Base-by-base conservation (phyloP, 2,888 invertebrate genomes). In the Cephus runcator region DNA sequence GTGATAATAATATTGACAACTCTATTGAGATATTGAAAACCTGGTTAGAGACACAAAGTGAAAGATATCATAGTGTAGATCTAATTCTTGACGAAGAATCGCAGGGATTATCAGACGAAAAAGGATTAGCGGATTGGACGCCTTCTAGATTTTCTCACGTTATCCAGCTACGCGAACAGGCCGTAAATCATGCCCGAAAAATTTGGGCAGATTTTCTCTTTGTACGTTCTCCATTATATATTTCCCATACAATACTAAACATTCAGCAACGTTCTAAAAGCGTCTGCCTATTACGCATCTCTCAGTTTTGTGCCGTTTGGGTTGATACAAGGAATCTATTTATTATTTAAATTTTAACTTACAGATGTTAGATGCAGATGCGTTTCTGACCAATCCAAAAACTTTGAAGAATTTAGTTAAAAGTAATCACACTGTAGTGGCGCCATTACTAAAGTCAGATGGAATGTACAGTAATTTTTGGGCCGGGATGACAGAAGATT, bases 401-500 rank as follows among this genome's bases (percentile, higher is more conserved):
- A 93, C 95, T 0, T 90, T 98, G 0, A 93, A 93, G 79, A 87
- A 92, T 75, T 92, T 98, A 34, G 93, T 97, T 0, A 87, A 89
- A 0, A 94, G 95, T 83, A 92, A 94, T 69, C 87, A 94, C 23
- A 93, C 94, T 4, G 93, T 98, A 12, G 94, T 95, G 4, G 96
- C 98, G 0, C 98, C 99, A 0, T 95, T 98, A 95, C 92, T 99
- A 40, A 93, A 95, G 77, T 97, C 98, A 0, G 96, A 97, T 80
- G 96, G 97, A 23, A 91, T 96, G 69, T 99, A 98, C 91, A 97
- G 98, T 31, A 99, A 99, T 91, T 99, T 97, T 92, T 99, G 99
- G 99, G 96, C 96, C 85, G 98, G 96, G 4, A 98, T 99, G 97
- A 95, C 96, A 0, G 93, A 94, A 0, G 94, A 96, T 81, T 98